Evolutionary conservation across 2,888 invertebrate species (phyloP), one percentile per base, ranked within the genome.

Genomic region (Tachina grossa): DNA sequence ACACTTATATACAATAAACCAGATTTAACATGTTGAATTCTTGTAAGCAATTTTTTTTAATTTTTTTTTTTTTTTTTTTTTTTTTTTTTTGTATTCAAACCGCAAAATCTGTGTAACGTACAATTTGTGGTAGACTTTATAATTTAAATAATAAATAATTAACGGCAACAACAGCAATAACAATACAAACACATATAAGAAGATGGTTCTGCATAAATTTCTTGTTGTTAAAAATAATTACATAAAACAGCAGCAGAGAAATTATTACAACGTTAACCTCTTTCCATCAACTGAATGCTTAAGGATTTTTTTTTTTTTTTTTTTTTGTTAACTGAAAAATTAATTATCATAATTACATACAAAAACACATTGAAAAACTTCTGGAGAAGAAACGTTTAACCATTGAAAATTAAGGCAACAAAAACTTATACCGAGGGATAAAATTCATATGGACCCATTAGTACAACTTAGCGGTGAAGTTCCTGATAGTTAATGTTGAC

Each of bases 21-120:
- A 61, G 51, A 81, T 74, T 66, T 75, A 75, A 75, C 81, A 81
- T 61, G 81, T 81, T 68, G 53, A 61, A 69, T 75, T 75, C 59
- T 68, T 81, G 59, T 61, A n/a, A 69, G 76, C 43, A 41, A 68
- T 69, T 53, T 3, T 55, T 47, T 53, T n/a, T n/a, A n/a, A n/a
- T n/a, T n/a, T n/a, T 39, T 8, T 51, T 53, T 49, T 9, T 41
- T 31, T 65, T 59, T 41, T 65, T 39, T 4, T 51, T 45, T 49
- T 9, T 41, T 31, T 65, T 59, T 41, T 65, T 22, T 49, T n/a
- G 5, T 45, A 9, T 55, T n/a, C 43, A 69, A 81, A 76, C 82
- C 82, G 53, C 82, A 76, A 76, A 82, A 75, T 69, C 82, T 82
- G 75, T 76, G 82, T 82, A 69, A 82, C 82, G 69, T 76, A 76